Conservation (phyloP, 2,797 vertebrate species). For the Petrocephalus sullivani region DNA sequence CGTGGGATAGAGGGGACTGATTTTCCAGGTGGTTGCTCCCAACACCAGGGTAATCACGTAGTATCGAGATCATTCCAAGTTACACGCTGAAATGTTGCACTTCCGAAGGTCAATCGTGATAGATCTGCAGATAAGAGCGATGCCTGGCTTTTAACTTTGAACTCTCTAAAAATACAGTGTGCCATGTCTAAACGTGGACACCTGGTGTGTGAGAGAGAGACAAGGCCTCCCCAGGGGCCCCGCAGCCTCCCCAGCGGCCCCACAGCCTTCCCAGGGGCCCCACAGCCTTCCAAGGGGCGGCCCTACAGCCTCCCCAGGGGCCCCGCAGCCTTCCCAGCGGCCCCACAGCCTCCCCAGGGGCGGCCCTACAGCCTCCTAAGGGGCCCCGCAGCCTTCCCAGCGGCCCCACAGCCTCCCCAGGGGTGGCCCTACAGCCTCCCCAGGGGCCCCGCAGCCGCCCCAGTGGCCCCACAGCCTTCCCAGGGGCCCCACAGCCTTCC, state of each 20-base stretch:
- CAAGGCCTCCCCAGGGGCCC: no score
- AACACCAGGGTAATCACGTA: conserved; percentile 31
- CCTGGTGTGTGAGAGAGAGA: conserved; percentile 39
- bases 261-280: no score
- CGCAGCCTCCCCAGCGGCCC: not conserved
- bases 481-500: not conserved
- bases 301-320: no score
- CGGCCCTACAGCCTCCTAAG: no score
- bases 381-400: no score
- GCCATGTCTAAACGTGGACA: conserved; percentile 37
- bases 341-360: not conserved
- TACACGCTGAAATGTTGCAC: not conserved
- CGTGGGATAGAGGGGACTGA: not conserved
- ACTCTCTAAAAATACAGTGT: conserved; percentile 15
- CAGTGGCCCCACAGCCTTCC: no score
- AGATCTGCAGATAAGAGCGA: conserved; percentile 30
- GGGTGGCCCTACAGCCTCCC: no score
- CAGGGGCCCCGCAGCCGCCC: no score
- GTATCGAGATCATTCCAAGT: not conserved
- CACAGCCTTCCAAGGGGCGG: no score
- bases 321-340: no score
- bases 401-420: no score
- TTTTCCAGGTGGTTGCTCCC: not conserved
- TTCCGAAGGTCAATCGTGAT: conserved; percentile 35
- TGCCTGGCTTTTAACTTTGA: conserved; percentile 18